A percentile compares a stretch with the other conserved stretches of the same genome.
Conservation (phyloP, 2,888 invertebrate genomes). For the Mallateleia sp. region DNA sequence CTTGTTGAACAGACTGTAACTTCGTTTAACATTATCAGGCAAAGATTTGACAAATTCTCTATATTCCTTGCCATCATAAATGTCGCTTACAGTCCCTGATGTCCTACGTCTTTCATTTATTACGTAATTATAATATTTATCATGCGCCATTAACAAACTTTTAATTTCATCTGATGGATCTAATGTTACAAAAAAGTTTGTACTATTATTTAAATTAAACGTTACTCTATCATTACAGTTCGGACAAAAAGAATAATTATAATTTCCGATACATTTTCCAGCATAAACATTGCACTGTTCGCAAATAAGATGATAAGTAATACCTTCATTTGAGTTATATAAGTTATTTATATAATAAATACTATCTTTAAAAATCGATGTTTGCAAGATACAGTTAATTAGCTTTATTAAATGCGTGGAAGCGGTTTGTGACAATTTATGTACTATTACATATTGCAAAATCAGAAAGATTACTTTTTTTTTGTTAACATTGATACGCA, state of each 20-base stretch:
- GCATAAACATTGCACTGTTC: conserved; percentile 19
- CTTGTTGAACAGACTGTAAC: no score
- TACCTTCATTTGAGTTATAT: conserved; percentile 5
- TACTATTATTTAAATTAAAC: not conserved
- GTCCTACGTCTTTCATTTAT: not conserved
- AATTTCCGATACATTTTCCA: not conserved
- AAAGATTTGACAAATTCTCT: conserved; percentile 6
- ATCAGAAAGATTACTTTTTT: no score
- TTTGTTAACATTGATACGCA: no score
- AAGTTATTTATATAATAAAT: conserved; percentile 36
- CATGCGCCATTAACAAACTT: conserved; percentile 3
- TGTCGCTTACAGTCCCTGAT: not conserved
- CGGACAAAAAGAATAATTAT: not conserved
- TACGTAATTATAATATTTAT: conserved; percentile 25
- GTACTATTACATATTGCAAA: conserved; percentile 18
- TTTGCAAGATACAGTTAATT: conserved; percentile 37
- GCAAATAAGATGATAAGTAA: conserved; percentile 30
- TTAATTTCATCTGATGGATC: conserved; percentile 10
- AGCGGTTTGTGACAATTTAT: conserved; percentile 23
- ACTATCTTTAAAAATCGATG: conserved; percentile 1
- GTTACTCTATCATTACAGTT: conserved; percentile 12
- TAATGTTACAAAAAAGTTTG: conserved; percentile 42
- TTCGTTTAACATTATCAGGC: not conserved
- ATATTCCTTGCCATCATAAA: conserved; percentile 46
- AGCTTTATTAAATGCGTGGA: conserved; percentile 32